Conservation (phyloP, 2,113 vertebrate genomes). For the Dipodomys stephensi region DNA sequence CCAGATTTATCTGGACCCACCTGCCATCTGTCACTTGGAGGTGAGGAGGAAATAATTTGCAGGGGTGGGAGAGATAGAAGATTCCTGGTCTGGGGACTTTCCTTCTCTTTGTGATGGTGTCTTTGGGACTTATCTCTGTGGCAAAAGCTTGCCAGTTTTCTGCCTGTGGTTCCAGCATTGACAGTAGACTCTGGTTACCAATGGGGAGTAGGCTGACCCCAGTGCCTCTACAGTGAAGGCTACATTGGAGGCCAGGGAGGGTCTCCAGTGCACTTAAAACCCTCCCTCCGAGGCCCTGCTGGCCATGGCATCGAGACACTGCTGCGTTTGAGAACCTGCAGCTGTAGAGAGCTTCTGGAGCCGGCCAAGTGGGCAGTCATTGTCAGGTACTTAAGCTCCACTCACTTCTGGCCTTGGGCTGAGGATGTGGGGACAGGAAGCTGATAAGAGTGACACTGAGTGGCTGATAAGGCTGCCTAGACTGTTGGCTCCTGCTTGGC, state of each 20-base stretch:
- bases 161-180: neutral
- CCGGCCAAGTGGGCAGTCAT: neutral
- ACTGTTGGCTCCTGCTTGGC: neutral
- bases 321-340: neutral
- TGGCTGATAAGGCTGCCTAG: neutral
- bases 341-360: neutral
- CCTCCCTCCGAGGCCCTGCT: too few species aligned
- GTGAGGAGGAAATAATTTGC: neutral
- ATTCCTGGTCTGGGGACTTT: neutral
- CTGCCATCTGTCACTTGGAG: neutral
- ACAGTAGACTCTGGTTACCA: neutral
- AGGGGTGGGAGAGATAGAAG: neutral
- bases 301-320: neutral
- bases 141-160: too few species aligned
- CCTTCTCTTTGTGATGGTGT: neutral
- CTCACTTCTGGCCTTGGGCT: neutral
- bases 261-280: neutral
- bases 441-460: neutral
- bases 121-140: too few species aligned
- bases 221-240: neutral
- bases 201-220: neutral
- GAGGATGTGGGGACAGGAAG: conserved; percentile 20
- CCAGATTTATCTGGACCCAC: neutral
- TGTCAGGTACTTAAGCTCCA: neutral
- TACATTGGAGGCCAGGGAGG: too few species aligned